phyloP scores from a whole-genome alignment of 2,113 vertebrate species.

The Strix aluco region DNA sequence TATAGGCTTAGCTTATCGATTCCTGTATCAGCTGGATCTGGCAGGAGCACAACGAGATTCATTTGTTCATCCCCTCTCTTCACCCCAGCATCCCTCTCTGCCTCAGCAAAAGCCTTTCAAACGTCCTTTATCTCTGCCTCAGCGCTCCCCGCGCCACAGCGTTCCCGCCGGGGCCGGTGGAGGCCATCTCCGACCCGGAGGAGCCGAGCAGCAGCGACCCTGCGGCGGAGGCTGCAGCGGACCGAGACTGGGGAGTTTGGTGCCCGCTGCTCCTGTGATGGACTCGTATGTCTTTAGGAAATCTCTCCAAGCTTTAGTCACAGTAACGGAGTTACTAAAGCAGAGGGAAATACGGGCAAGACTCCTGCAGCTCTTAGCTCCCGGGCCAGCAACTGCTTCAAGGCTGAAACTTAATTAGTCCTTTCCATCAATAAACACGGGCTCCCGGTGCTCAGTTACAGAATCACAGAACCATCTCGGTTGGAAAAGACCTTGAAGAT shows the following conservation, averaged over 20 bases:
- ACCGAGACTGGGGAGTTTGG: fast-evolving
- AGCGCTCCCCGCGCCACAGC: fast-evolving
- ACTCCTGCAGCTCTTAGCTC: neutral
- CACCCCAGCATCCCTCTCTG: neutral
- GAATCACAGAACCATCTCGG: no score
- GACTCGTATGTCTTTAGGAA: neutral
- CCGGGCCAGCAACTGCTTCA: fast-evolving
- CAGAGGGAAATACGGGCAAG: neutral
- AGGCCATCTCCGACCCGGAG: neutral
- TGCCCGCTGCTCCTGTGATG: fast-evolving
- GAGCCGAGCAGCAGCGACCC: neutral
- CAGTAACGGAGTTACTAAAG: neutral
- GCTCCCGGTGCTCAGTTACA: neutral
- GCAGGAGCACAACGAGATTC: neutral
- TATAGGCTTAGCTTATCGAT: neutral
- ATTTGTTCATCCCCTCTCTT: neutral
- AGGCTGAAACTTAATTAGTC: neutral
- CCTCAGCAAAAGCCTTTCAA: neutral
- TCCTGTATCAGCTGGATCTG: neutral
- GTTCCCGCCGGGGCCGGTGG: fast-evolving
- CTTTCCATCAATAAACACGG: fast-evolving
- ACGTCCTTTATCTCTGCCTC: neutral
- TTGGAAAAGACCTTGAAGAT: no score
- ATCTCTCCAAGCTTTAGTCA: neutral
- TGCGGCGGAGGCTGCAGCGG: fast-evolving